Conservation (phyloP, 1,140 invertebrate genomes). For the Leptopilina clavipes region DNA sequence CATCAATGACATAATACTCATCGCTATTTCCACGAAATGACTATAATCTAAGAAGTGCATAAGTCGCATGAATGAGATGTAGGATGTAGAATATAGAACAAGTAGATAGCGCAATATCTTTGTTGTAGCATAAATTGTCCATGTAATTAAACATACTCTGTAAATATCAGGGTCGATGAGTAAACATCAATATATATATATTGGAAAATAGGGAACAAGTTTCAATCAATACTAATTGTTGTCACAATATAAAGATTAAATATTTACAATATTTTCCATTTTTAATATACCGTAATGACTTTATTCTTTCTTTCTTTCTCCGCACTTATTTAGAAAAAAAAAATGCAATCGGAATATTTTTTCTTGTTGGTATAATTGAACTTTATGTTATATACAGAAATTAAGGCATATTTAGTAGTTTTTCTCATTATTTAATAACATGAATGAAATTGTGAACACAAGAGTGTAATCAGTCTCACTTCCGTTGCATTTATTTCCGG, state of each 20-base stretch:
- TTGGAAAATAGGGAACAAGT: conserved; percentile 25
- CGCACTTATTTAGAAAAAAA: no score
- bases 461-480: conserved; percentile 23
- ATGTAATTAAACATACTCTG: neutral
- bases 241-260: neutral
- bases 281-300: no score
- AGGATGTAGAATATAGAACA: conserved; percentile 31
- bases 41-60: conserved; percentile 13
- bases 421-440: conserved; percentile 3
- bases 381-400: no score
- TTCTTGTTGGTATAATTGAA: neutral
- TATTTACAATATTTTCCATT: no score
- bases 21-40: neutral
- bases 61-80: conserved; percentile 15
- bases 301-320: no score
- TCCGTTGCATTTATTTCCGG: conserved; percentile 17
- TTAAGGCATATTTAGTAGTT: neutral
- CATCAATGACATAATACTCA: conserved; percentile 30
- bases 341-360: neutral
- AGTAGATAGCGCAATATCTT: neutral
- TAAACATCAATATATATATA: conserved; percentile 12
- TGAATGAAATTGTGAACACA: conserved; percentile 17
- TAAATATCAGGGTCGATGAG: conserved; percentile 32
- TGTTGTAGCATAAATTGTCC: conserved; percentile 1
- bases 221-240: conserved; percentile 13